Percentiles rank a stretch among this genome's conserved stretches.
Conservation (phyloP, 1,140 invertebrate genomes). For the Conus betulinus region DNA sequence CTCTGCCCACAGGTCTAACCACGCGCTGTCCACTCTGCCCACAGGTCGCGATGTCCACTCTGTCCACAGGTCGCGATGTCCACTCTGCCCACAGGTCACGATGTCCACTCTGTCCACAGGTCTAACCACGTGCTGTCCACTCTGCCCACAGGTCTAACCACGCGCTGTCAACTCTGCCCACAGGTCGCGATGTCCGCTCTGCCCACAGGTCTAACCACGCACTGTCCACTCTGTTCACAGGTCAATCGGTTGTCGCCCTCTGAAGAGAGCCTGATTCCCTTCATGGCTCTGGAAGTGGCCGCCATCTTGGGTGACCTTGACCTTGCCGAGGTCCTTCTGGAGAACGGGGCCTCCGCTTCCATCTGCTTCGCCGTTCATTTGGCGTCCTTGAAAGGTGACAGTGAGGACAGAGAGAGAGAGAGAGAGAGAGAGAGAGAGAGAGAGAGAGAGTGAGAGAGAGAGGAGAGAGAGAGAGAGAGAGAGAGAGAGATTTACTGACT, state of each 20-base stretch:
- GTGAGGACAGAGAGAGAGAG: neutral
- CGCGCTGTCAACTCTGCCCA: too few relatives aligned
- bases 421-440: constrained; percentile 1
- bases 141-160: too few relatives aligned
- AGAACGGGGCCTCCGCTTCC: constrained; percentile 29
- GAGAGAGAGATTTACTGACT: neutral
- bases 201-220: too few relatives aligned
- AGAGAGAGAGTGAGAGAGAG: neutral
- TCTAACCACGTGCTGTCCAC: too few relatives aligned
- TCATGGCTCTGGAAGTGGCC: constrained; percentile 36
- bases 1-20: too few relatives aligned
- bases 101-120: too few relatives aligned
- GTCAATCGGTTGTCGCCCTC: neutral
- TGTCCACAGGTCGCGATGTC: too few relatives aligned
- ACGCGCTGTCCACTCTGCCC: too few relatives aligned
- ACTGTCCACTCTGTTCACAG: too few relatives aligned
- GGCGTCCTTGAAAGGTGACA: constrained; percentile 8
- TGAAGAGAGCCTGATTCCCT: constrained; percentile 21
- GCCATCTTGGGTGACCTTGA: constrained; percentile 23
- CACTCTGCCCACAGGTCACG: too few relatives aligned
- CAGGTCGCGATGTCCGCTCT: too few relatives aligned
- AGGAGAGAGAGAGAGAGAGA: neutral
- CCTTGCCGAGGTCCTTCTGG: constrained; percentile 30
- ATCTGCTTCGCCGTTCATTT: constrained; percentile 42
- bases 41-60: too few relatives aligned